Base-by-base conservation (phyloP, 1,140 invertebrate genomes). In the Steinernema feltiae region DNA sequence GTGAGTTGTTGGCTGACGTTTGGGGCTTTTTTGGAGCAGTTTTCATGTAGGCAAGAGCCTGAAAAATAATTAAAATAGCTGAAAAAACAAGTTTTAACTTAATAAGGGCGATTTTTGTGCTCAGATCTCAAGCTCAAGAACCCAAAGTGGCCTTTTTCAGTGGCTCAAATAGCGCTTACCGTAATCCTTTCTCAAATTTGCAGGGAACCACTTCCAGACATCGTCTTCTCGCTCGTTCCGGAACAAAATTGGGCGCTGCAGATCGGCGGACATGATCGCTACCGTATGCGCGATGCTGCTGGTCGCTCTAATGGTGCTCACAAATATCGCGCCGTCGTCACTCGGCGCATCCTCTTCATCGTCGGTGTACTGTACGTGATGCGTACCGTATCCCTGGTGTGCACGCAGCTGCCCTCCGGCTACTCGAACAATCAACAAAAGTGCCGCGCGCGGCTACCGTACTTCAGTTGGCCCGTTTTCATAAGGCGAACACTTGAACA, bases 181-280 rank as follows among this genome's bases (percentile, higher is more conserved):
- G 7, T 46, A 46, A 46, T 7, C 7, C n/a, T n/a, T n/a, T 41
- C 18, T 41, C 15, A 74, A 18, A 29, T 76, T 78, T 82, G 30
- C 30, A 82, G 82, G 48, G 53, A 75, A 7, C 82, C 83, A 27
- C 75, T 84, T 1, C 83, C 83, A 1, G 83, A 84, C 74, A 73
- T 85, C 1, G 73, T 84, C 17, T 85, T 85, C 53, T 48, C 48
- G n/a, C 70, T 85, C 21, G 63, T 85, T 32, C 73, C 79, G 2
- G 82, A 85, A 48, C 83, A 84, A 71, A 32, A 69, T n/a, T 85
- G 84, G 84, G 84, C 83, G 0, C 75, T 81, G 1, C 46, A 46
- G 2, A 71, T 83, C 21, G 84, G 84, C 15, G 83, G n/a, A 85
- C 76, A 48, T 79, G 18, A 78, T 86, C 76, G 84, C 82, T 0